These are phyloP conservation scores for Hippocampus zosterae DNA, from an alignment of 2,113 vertebrate genomes.

Conservation along the genomic window DNA sequence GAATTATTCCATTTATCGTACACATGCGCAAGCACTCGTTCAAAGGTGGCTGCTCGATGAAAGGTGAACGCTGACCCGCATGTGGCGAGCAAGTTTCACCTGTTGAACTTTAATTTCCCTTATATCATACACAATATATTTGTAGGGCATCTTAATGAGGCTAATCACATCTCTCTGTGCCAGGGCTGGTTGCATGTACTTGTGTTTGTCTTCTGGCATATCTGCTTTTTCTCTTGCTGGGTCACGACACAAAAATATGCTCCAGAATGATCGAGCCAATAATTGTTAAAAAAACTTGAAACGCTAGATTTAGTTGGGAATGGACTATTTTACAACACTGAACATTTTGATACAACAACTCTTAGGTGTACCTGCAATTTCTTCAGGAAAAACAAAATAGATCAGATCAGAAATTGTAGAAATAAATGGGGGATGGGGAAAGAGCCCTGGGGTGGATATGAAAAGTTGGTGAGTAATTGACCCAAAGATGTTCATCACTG, in stretches of 20 bases:
- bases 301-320: background rate
- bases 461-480: background rate
- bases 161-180: background rate
- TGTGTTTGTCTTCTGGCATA: background rate
- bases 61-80: slow-evolving; percentile 78
- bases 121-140: background rate
- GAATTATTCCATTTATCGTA: slow-evolving; percentile 99
- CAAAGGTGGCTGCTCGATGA: slow-evolving; percentile 94
- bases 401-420: too few species aligned
- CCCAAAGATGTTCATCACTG: background rate
- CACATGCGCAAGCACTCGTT: slow-evolving; percentile 82
- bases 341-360: too few species aligned
- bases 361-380: too few species aligned
- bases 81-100: slow-evolving; percentile 59
- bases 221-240: background rate
- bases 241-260: background rate
- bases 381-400: too few species aligned
- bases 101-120: slow-evolving; percentile 52
- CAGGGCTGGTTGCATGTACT: background rate
- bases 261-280: background rate
- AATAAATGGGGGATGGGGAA: too few species aligned
- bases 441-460: too few species aligned
- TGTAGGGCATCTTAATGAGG: background rate
- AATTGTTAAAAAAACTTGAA: background rate
- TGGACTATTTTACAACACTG: background rate